Evolutionary conservation across 2,888 invertebrate genomes (phyloP).

Genomic region (Volucella bombylans): DNA sequence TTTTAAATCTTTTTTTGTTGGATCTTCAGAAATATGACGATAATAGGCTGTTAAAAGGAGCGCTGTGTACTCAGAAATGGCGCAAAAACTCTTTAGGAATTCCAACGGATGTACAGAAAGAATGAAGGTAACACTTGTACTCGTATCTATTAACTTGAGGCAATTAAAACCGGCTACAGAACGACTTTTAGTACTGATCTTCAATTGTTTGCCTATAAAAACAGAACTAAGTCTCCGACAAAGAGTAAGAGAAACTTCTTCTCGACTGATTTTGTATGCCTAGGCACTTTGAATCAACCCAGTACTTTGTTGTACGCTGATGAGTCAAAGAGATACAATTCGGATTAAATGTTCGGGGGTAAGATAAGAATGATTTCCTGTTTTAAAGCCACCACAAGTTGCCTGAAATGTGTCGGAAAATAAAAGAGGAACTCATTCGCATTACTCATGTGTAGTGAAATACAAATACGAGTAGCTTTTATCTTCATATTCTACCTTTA

Average conservation of each 20-base stretch:
- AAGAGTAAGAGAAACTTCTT: not conserved
- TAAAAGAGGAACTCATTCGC: not conserved
- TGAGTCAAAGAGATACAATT: conserved; percentile 1
- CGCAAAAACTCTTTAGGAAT: not conserved
- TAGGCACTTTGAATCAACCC: too few relatives aligned
- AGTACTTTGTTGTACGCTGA: too few relatives aligned
- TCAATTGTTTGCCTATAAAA: not conserved
- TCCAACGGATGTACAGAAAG: not conserved
- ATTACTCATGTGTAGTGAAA: not conserved
- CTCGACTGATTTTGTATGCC: too few relatives aligned
- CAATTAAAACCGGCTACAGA: too few relatives aligned
- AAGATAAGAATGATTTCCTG: conserved; percentile 9
- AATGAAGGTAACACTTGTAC: not conserved
- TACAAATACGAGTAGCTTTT: not conserved
- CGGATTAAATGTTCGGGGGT: too few relatives aligned
- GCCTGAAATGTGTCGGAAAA: not conserved
- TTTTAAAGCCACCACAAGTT: not conserved
- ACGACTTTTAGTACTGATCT: not conserved
- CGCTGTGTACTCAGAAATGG: not conserved
- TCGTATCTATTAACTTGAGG: not conserved
- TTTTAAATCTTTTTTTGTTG: conserved; percentile 27
- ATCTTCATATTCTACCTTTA: not conserved
- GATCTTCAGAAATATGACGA: conserved; percentile 24
- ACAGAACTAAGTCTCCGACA: not conserved
- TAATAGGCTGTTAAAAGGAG: conserved; percentile 12